These are phyloP conservation scores for Dastarcus helophoroides DNA, from an alignment of 2,888 invertebrate genomes.

Conservation along the genomic window DNA sequence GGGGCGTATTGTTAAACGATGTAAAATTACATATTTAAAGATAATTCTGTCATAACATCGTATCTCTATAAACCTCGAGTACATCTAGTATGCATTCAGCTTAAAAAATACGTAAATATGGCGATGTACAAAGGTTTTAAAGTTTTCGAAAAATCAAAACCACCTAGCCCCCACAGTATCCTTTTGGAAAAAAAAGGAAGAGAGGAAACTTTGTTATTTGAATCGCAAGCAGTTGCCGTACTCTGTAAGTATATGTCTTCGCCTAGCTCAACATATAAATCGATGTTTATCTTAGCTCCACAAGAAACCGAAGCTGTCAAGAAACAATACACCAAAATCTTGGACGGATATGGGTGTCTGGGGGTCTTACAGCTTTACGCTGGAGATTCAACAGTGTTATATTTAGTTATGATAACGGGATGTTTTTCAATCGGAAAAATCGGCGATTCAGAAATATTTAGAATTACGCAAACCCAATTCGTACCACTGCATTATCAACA, in stretches of 20 bases:
- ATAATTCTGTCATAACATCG: too few species aligned
- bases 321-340: conserved; percentile 78
- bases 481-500: conserved; percentile 70
- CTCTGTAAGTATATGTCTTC: conserved; percentile 46
- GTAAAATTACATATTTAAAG: too few species aligned
- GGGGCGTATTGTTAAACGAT: too few species aligned
- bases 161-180: conserved; percentile 80
- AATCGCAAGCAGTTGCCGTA: conserved; percentile 83
- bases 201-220: conserved; percentile 79
- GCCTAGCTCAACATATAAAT: too few species aligned
- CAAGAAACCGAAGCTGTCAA: conserved; percentile 85
- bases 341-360: conserved; percentile 92
- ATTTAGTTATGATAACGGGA: conserved; percentile 87
- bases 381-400: conserved; percentile 73
- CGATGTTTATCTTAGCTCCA: conserved; percentile 42
- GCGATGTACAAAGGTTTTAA: conserved; percentile 91
- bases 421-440: conserved; percentile 96
- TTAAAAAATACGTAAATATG: too few species aligned
- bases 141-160: conserved; percentile 77
- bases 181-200: conserved; percentile 81
- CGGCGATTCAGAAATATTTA: conserved; percentile 87
- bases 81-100: too few species aligned
- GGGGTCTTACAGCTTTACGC: conserved; percentile 85
- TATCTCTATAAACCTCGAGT: too few species aligned
- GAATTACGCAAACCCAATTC: conserved; percentile 86